Conservation (phyloP, 2,797 vertebrate genomes). For the Cyclura pinguis region DNA sequence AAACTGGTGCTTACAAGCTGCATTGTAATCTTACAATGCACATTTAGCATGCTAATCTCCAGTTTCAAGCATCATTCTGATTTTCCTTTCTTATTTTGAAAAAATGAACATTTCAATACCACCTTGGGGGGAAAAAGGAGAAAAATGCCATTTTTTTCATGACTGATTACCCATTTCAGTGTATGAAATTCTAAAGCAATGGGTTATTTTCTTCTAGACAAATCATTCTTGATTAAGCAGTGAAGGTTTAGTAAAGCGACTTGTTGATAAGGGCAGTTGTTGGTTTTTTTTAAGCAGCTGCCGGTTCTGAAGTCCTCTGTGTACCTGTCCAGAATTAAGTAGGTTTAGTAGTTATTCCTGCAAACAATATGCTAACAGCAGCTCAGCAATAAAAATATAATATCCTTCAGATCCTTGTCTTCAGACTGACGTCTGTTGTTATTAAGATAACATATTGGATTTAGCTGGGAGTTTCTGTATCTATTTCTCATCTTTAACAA, state of each 20-base stretch:
- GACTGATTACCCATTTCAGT: neutral
- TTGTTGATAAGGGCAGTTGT: neutral
- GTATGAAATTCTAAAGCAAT: neutral
- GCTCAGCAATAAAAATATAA: neutral
- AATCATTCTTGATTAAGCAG: neutral
- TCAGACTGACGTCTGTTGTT: neutral
- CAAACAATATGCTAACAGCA: conserved; percentile 28
- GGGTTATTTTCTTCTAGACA: conserved; percentile 28
- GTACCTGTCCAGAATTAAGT: conserved; percentile 7
- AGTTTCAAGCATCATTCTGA: neutral
- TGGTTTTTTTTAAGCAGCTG: neutral
- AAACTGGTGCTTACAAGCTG: neutral
- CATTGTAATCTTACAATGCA: neutral
- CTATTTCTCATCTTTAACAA: conserved; percentile 37
- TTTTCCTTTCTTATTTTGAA: neutral
- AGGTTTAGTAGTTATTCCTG: conserved; percentile 19
- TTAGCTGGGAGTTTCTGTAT: conserved; percentile 20
- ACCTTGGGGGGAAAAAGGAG: neutral
- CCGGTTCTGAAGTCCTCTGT: neutral
- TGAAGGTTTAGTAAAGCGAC: neutral
- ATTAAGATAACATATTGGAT: neutral
- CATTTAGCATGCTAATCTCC: neutral
- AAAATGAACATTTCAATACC: conserved; percentile 11
- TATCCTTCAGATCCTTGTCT: conserved; percentile 14
- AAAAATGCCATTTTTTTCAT: conserved; percentile 7